phyloP scores from a whole-genome alignment of 2,888 invertebrate species.

The Drosophila pseudotalamancana region DNA sequence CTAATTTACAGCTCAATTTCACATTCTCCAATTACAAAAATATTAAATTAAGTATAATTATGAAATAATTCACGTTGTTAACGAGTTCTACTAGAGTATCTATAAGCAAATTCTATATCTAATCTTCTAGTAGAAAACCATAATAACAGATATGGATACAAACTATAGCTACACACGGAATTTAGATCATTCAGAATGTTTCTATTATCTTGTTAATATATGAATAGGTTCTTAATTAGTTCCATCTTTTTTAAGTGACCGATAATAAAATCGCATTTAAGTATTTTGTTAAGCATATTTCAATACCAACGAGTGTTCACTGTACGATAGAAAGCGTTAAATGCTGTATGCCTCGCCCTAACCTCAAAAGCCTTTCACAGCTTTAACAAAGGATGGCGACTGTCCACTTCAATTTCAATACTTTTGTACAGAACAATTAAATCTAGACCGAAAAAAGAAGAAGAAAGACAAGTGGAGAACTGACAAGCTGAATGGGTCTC shows the following conservation, averaged over 20 bases:
- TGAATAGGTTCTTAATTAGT: no score
- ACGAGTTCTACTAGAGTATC: background rate
- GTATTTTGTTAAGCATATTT: no score
- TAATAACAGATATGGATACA: no score
- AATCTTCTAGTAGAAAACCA: no score
- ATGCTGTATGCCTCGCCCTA: conserved; percentile 30
- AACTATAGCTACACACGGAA: no score
- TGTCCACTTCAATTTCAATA: conserved; percentile 56
- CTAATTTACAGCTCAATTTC: no score
- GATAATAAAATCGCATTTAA: no score
- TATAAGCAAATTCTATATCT: background rate
- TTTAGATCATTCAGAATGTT: no score
- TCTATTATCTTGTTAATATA: no score
- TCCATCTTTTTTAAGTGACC: no score
- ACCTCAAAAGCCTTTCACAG: conserved; percentile 29
- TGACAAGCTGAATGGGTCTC: conserved; percentile 6
- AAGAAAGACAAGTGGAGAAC: conserved; percentile 18
- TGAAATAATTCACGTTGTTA: background rate
- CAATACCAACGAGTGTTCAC: conserved; percentile 10
- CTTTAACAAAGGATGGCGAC: conserved; percentile 44
- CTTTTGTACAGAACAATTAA: conserved; percentile 42
- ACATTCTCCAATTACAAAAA: no score
- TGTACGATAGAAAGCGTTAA: conserved; percentile 46
- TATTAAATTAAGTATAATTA: background rate
- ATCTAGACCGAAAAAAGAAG: background rate